Evolutionary conservation across 2,113 vertebrate genomes (phyloP).

Genomic region (Macaca fascicularis): T2T-MFA8v1.1 NC_088384.1:19366001-19366500

Average conservation of each 20-base stretch:
- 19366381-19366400: background rate
- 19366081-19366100: background rate
- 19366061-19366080: background rate
- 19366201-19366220: constrained; percentile 11
- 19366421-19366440: background rate
- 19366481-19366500: background rate
- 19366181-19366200: background rate
- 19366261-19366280: background rate
- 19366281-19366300: too few species aligned
- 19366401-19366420: background rate
- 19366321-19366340: too few species aligned
- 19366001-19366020: background rate
- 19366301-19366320: too few species aligned
- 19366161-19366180: background rate
- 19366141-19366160: background rate
- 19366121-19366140: background rate
- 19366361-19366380: background rate
- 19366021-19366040: background rate
- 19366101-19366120: background rate
- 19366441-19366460: background rate
- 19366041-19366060: background rate
- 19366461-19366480: background rate
- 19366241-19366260: background rate
- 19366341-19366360: background rate
- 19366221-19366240: background rate